These are phyloP conservation scores for Pinna nobilis DNA, from an alignment of 1,140 invertebrate species.

Conservation along the genomic window DNA sequence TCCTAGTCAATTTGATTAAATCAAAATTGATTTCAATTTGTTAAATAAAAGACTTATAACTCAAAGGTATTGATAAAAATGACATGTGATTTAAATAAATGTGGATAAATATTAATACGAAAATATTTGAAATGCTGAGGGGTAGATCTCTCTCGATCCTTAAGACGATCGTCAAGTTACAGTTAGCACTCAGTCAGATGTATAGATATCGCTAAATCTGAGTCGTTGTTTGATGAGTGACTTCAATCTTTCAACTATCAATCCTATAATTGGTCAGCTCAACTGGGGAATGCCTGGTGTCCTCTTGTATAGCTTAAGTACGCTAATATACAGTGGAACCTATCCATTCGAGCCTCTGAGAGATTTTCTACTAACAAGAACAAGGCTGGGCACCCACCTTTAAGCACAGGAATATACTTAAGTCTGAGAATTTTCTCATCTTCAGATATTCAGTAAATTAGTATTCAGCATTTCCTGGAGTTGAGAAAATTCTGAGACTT, in stretches of 20 bases:
- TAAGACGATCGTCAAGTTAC: background rate
- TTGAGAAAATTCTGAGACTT: too few species aligned
- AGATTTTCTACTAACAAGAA: too few species aligned
- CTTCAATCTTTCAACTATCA: background rate
- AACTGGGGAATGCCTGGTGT: too few species aligned
- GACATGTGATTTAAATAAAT: background rate
- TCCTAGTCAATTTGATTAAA: conserved; percentile 37
- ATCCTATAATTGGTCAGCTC: background rate
- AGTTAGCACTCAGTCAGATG: background rate
- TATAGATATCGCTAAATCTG: background rate
- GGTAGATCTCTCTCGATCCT: background rate
- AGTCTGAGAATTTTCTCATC: too few species aligned
- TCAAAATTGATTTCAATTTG: conserved; percentile 51
- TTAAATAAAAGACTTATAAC: conserved; percentile 43
- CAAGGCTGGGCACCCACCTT: too few species aligned
- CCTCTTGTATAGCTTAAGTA: too few species aligned
- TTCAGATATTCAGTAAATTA: too few species aligned
- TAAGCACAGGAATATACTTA: too few species aligned
- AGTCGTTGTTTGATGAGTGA: background rate
- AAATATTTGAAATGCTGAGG: too few species aligned
- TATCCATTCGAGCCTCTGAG: too few species aligned
- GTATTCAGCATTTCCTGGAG: too few species aligned
- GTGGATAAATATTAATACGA: background rate
- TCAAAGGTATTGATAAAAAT: conserved; percentile 37
- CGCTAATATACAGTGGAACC: too few species aligned